These are phyloP conservation scores for Dicyrtoma fusca DNA, from an alignment of 2,888 invertebrate genomes.

Conservation along the genomic window DNA sequence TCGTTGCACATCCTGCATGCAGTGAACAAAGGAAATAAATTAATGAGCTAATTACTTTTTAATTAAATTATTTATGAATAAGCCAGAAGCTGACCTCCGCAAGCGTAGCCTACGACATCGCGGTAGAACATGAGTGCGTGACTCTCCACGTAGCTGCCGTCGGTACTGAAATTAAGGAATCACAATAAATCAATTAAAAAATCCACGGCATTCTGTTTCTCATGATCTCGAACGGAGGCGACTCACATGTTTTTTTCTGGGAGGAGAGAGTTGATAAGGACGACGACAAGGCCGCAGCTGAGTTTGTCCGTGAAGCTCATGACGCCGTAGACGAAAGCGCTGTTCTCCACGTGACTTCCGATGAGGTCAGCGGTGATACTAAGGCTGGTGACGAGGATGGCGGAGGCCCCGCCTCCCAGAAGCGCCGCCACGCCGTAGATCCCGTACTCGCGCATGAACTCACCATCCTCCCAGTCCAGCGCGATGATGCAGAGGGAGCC, in stretches of 20 bases:
- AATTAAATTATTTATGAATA: background rate
- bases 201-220: too few relatives aligned
- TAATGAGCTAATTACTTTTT: background rate
- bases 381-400: conserved; percentile 84
- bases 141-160: background rate
- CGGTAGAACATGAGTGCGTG: conserved; percentile 36
- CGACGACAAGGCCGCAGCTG: conserved; percentile 84
- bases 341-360: conserved; percentile 80
- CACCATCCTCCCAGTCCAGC: conserved; percentile 60
- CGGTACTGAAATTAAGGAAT: too few relatives aligned
- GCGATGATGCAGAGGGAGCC: conserved; percentile 75
- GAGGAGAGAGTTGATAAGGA: conserved; percentile 50
- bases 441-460: conserved; percentile 62
- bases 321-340: conserved; percentile 88
- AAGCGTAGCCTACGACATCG: conserved; percentile 44
- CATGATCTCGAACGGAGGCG: too few relatives aligned
- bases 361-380: conserved; percentile 89
- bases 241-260: conserved; percentile 43
- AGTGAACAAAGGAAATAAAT: background rate
- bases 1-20: conserved; percentile 47
- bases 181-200: background rate
- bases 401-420: conserved; percentile 81
- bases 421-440: conserved; percentile 74
- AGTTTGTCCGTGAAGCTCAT: conserved; percentile 94
- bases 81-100: conserved; percentile 41